Evolutionary conservation across 2,797 vertebrate genomes (phyloP), one percentile per base, ranked within the genome.

Genomic region (Labroides dimidiatus): DNA sequence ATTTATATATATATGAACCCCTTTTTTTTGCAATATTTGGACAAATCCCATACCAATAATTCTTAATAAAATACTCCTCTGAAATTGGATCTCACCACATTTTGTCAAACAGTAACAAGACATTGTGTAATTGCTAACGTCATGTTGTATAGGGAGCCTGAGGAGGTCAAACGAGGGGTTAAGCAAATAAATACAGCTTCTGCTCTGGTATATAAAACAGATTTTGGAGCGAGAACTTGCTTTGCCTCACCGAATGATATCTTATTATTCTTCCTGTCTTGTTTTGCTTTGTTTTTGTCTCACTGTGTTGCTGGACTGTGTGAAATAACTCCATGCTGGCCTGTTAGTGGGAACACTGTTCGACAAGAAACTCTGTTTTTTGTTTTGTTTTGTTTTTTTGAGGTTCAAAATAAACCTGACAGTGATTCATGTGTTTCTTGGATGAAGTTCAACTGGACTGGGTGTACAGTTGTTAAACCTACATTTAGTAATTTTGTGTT

Each of bases 201-300:
- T 37, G 45, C 30, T 23, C 45, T 43, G 43, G 27, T 41, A 65
- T 57, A 64, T 60, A 23, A 55, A 17, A 56, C 4, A 24, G 16
- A 64, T 55, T 57, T 24, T 2, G 21, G 19, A 55, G 44, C 4
- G 51, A 21, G 42, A 37, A 27, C 10, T 50, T 47, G 19, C 60
- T 60, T 64, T 54, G 42, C 54, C 44, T 50, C 4, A 2, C 44
- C 45, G 56, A 48, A 48, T 57, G 21, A 39, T 39, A 33, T 42
- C 33, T 23, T 33, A 69, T 62, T 62, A 20, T 54, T 53, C 5
- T 45, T 61, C 17, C 30, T 51, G 21, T 36, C 42, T 54, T 41
- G 30, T 59, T 72, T 56, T 64, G 30, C 52, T 49, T 69, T 74
- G 14, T 21, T 49, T 50, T 66, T 49, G 21, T 53, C 65, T 69